Evolutionary conservation across 2,888 invertebrate genomes (phyloP), one percentile per base, ranked within the genome.

Genomic region (Nematopogon swammerdamellus): DNA sequence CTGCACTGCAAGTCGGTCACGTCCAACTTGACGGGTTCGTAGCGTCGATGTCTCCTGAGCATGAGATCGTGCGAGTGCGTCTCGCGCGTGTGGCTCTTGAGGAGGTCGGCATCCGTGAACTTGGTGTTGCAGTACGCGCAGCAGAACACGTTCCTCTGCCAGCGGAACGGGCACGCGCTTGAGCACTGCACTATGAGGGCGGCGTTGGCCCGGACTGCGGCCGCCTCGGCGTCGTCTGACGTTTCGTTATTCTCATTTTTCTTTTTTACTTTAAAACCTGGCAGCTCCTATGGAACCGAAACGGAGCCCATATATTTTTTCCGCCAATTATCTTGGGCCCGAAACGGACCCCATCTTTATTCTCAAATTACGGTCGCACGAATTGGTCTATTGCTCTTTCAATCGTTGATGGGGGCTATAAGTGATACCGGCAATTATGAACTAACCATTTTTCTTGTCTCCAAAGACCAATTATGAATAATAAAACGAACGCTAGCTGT

Each of bases 1-100:
- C 62, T 63, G 53, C 77, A 77, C 57, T 60, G 60, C 1, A 77
- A 60, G 42, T 63, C 59, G 1, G 70, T 63, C 6, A 73, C 60
- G 54, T 77, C 77, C 2, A 72, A 71, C 1, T 46, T 49, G 2
- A 51, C 43, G 36, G 36, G 36, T 14, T 36, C 36, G 36, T 14
- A 36, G 11, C 8, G 8, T 14, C 36, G 36, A 14, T 14, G 36
- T 3, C 11, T 3, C 11, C 11, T 14, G 3, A 36, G 6, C 11
- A 36, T 3, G 11, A 4, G 36, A 14, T 36, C 11, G 36, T 14
- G 36, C 8, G 36, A 36, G 11, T 36, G 36, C 8, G 8, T 14
- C n/a, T 36, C 36, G 11, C 4, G 8, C 8, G 36, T 36, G 36
- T 36, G 36, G 3, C 36, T 6, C 36, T 36, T 36, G 6, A 36